A percentile compares a stretch with the other conserved stretches of the same genome.
These are phyloP conservation scores for Drosophila neonasuta DNA, from an alignment of 2,888 invertebrate species.

Conservation along the genomic window DNA sequence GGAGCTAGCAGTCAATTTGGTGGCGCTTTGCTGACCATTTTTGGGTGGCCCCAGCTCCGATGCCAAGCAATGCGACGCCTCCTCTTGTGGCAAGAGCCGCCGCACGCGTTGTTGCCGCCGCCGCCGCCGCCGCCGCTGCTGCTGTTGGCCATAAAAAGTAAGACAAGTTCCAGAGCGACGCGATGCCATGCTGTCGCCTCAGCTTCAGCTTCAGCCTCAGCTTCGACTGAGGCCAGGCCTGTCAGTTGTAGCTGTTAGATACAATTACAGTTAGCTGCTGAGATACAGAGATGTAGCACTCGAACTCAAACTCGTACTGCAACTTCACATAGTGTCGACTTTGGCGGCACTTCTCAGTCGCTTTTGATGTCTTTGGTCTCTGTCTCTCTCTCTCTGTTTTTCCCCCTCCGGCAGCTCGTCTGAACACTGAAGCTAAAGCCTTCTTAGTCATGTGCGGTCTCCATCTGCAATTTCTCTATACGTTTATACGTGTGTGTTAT, in stretches of 20 bases:
- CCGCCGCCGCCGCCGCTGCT: slow-evolving; percentile 27
- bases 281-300: slow-evolving; percentile 35
- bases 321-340: slow-evolving; percentile 44
- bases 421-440: background rate
- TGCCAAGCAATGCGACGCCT: slow-evolving; percentile 48
- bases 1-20: slow-evolving; percentile 55
- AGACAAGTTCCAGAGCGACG: slow-evolving; percentile 73
- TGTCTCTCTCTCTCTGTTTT: slow-evolving; percentile 2
- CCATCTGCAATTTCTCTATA: slow-evolving; percentile 27
- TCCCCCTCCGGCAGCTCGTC: slow-evolving; percentile 41
- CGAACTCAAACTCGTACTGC: slow-evolving; percentile 22
- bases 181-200: slow-evolving; percentile 62
- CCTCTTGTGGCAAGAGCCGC: slow-evolving; percentile 42
- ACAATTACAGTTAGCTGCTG: slow-evolving; percentile 73
- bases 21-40: slow-evolving; percentile 73
- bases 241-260: slow-evolving; percentile 73
- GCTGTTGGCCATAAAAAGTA: slow-evolving; percentile 70
- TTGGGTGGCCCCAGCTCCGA: slow-evolving; percentile 66
- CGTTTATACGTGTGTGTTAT: slow-evolving; percentile 24
- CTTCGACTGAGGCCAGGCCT: slow-evolving; percentile 36
- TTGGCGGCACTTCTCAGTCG: slow-evolving; percentile 56
- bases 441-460: slow-evolving; percentile 61
- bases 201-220: slow-evolving; percentile 22
- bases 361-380: slow-evolving; percentile 61
- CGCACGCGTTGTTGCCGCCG: slow-evolving; percentile 57